Conservation (phyloP, 1,140 invertebrate genomes). For the Geopemphigus sp. region DNA sequence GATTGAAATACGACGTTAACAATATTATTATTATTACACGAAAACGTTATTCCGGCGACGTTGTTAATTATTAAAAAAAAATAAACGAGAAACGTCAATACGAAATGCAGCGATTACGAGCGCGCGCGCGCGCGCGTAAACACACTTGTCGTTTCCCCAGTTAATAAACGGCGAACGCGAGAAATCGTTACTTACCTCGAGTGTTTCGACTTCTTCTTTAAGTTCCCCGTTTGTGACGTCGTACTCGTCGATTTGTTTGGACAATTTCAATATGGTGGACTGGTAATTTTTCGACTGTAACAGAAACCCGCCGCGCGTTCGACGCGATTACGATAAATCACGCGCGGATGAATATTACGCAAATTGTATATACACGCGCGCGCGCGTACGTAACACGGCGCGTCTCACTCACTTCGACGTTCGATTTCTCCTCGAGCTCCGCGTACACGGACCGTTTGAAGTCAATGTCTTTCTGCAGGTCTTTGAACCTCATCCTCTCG, state of each 20-base stretch:
- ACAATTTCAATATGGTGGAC: slow-evolving; percentile 51
- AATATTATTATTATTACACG: no score
- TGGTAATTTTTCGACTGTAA: slow-evolving; percentile 53
- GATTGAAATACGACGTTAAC: no score
- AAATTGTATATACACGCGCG: not conserved
- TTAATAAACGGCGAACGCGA: not conserved
- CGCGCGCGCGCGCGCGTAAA: no score
- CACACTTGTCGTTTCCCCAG: no score
- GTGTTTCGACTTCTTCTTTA: slow-evolving; percentile 54
- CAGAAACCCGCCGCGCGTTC: not conserved
- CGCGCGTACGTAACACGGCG: no score
- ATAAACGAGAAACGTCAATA: no score
- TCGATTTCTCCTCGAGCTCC: slow-evolving; percentile 50
- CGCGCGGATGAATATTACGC: slow-evolving; percentile 16
- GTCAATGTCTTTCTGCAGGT: slow-evolving; percentile 51
- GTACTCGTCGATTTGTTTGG: slow-evolving; percentile 53
- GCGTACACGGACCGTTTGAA: slow-evolving; percentile 48
- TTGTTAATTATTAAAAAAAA: no score
- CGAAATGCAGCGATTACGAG: no score
- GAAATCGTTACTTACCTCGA: slow-evolving; percentile 52
- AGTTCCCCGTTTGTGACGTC: slow-evolving; percentile 54
- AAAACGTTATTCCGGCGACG: no score
- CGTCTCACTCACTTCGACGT: not conserved
- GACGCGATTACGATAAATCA: not conserved
- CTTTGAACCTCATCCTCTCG: slow-evolving; percentile 45